Conservation (phyloP, 2,797 vertebrate genomes). For the Clarias laeviceps region DNA sequence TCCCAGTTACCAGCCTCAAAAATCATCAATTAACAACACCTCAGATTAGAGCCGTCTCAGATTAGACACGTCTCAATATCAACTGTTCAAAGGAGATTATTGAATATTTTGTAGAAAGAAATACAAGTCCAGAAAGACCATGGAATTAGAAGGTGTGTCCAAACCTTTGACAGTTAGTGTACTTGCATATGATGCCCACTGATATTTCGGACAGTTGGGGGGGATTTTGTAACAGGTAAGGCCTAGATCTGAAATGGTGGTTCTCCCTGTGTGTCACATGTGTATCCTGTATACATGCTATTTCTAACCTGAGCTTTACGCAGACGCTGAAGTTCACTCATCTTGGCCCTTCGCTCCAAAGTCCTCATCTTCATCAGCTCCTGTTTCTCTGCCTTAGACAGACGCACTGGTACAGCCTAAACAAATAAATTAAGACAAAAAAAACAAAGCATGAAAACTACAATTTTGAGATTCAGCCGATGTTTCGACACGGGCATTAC, state of each 20-base stretch:
- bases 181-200: neutral
- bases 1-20: no score
- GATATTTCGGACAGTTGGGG: no score
- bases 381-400: constrained; percentile 65
- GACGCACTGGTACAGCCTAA: constrained; percentile 61
- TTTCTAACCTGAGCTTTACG: constrained; percentile 84
- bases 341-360: constrained; percentile 79
- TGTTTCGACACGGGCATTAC: neutral
- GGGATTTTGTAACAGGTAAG: neutral
- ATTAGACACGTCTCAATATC: no score
- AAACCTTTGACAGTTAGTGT: no score
- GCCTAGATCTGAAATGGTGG: neutral
- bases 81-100: no score
- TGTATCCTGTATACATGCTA: neutral
- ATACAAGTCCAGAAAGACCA: no score
- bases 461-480: neutral
- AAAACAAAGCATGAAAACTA: constrained; percentile 48
- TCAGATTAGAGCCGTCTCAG: no score
- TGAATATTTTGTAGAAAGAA: no score
- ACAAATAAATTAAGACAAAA: neutral
- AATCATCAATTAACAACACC: no score
- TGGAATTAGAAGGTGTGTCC: no score
- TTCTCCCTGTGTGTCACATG: neutral
- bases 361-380: constrained; percentile 79
- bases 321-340: constrained; percentile 83